phyloP scores from a whole-genome alignment of 2,888 invertebrate genomes.

The Aphrophora alni region DNA sequence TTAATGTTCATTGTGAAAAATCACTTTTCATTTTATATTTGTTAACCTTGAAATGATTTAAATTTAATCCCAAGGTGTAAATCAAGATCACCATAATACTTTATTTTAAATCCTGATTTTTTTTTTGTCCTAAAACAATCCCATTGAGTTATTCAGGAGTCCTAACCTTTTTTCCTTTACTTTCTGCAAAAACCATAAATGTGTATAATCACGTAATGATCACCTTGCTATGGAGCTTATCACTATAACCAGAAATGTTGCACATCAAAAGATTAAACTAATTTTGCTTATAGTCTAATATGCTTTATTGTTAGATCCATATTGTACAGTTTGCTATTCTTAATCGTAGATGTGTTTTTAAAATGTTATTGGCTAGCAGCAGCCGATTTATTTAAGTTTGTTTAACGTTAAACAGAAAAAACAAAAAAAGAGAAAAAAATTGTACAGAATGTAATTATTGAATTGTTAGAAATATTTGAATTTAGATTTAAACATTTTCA shows the following conservation, averaged over 20 bases:
- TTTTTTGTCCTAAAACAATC: too few relatives aligned
- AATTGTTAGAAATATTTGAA: neutral
- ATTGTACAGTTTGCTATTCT: slow-evolving; percentile 1
- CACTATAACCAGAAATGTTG: neutral
- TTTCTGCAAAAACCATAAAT: too few relatives aligned
- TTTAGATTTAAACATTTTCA: neutral
- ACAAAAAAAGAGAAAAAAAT: neutral
- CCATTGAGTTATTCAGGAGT: too few relatives aligned
- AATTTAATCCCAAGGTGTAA: too few relatives aligned
- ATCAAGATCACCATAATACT: too few relatives aligned
- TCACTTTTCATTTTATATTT: too few relatives aligned
- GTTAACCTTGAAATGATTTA: too few relatives aligned
- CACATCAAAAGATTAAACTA: neutral
- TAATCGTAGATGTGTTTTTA: neutral
- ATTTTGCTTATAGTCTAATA: neutral
- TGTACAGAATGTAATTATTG: neutral
- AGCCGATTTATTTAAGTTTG: neutral
- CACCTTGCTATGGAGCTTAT: too few relatives aligned
- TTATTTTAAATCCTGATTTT: too few relatives aligned
- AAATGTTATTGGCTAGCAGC: neutral
- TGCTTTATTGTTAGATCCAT: neutral
- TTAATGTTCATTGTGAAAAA: too few relatives aligned
- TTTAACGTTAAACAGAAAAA: neutral
- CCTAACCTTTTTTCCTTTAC: too few relatives aligned
- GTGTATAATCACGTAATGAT: too few relatives aligned